Evolutionary conservation across 2,797 vertebrate genomes (phyloP), one percentile per base, ranked within the genome.

Genomic region (Neoniphon sammara): DNA sequence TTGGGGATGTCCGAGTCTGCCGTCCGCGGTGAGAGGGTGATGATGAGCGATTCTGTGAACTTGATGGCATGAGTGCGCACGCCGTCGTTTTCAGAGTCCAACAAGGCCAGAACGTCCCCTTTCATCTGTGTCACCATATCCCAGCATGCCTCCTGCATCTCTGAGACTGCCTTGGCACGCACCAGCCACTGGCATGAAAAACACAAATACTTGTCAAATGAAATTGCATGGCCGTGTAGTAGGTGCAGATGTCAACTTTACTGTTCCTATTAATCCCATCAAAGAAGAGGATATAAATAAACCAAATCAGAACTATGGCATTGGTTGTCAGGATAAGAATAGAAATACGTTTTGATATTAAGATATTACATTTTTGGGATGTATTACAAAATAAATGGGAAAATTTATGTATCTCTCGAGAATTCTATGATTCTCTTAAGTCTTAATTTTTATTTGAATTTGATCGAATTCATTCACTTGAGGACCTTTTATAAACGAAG

Each of bases 51-150:
- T 71, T 99, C 97, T 0, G 97, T 96, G 70, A 98, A 98, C 81
- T 99, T 99, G 88, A 98, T 98, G 78, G 97, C 96, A 0, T 99
- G 97, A 0, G 97, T 99, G 59, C 97, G 97, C 44, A 99, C 91
- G 0, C 97, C 97, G 0, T 99, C 97, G 0, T 99, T 99, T 85
- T 99, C 97, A 0, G 97, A 98, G 85, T 98, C 97, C 66, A 98
- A 89, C 69, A 95, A 77, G 9, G 92, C 89, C 77, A 98, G 91
- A 70, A 99, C 97, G 7, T 98, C 96, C 0, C 83, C 93, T 31
- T 96, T 96, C 96, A 99, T 98, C 87, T 96, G 94, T 0, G 96
- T 95, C 69, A 99, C 93, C 94, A 99, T 93, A 67, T 98, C 96
- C 97, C 97, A 99, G 88, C 96, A 98, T 0, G 97, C 95, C 81